These are phyloP conservation scores for Neodon shergylaensis DNA, from an alignment of 2,113 vertebrate genomes.

Conservation along the genomic window DNA sequence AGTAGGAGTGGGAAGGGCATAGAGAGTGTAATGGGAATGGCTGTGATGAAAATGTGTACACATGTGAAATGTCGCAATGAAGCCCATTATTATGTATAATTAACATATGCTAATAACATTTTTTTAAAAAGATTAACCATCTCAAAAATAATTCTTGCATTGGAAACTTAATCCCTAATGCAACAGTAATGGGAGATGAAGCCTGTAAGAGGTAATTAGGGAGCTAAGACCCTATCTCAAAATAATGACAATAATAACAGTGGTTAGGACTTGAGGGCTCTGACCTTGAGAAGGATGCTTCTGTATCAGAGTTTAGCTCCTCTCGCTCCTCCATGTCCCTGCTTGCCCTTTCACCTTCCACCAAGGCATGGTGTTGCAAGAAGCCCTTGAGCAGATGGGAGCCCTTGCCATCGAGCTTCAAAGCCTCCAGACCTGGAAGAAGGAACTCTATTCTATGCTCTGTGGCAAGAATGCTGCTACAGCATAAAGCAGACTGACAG, in stretches of 20 bases:
- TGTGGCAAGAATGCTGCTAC: background rate
- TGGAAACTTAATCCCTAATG: background rate
- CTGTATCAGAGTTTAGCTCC: background rate
- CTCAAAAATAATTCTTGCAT: background rate
- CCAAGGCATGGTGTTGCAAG: background rate
- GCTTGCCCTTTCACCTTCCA: background rate
- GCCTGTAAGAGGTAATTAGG: background rate
- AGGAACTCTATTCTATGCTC: background rate
- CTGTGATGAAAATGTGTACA: background rate
- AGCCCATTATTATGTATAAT: background rate
- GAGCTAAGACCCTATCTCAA: background rate
- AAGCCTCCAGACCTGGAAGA: background rate
- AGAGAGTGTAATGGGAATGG: background rate
- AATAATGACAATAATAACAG: background rate
- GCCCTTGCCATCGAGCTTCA: background rate
- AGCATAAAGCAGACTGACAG: background rate
- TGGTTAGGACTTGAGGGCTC: background rate
- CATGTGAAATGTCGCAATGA: background rate
- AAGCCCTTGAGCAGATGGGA: background rate
- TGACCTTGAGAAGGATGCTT: background rate
- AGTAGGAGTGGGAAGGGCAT: background rate
- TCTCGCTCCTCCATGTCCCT: background rate
- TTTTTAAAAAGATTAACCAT: background rate
- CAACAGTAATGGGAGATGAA: background rate
- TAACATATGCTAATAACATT: background rate